phyloP scores from a whole-genome alignment of 2,113 vertebrate genomes.

The Sclerurus mexicanus region DNA sequence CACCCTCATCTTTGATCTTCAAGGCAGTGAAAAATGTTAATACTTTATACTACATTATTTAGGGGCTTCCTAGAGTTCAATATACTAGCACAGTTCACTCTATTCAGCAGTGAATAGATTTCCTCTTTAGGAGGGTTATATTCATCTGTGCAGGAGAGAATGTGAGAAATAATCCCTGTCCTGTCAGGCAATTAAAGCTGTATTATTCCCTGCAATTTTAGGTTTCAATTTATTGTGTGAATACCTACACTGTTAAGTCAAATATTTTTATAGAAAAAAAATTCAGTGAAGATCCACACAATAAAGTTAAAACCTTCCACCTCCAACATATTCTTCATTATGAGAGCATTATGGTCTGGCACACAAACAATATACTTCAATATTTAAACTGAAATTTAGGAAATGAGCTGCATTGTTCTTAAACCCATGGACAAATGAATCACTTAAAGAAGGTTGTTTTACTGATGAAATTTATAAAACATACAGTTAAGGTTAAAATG shows the following conservation, averaged over 20 bases:
- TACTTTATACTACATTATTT: background rate
- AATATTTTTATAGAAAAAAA: conserved; percentile 34
- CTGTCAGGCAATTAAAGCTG: conserved; percentile 24
- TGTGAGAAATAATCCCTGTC: conserved; percentile 23
- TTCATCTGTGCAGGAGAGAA: background rate
- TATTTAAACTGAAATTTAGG: conserved; percentile 8
- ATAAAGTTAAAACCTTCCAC: background rate
- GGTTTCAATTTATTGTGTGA: conserved; percentile 47
- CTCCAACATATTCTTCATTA: background rate
- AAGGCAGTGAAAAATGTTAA: background rate
- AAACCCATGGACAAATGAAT: background rate
- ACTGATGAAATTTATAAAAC: background rate
- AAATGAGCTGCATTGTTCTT: background rate
- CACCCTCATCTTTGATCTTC: background rate
- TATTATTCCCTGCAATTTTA: conserved; percentile 28
- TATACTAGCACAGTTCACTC: background rate
- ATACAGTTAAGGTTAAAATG: background rate
- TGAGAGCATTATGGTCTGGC: background rate
- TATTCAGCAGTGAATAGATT: background rate
- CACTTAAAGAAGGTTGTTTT: background rate
- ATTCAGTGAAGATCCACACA: background rate
- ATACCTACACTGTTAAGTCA: conserved; percentile 14
- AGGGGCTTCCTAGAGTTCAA: background rate
- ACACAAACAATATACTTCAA: background rate
- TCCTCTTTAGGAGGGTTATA: conserved; percentile 9